A percentile compares a stretch with the other conserved stretches of the same genome.
phyloP scores from a whole-genome alignment of 1,140 invertebrate species.

The Caligus rogercresseyi region DNA sequence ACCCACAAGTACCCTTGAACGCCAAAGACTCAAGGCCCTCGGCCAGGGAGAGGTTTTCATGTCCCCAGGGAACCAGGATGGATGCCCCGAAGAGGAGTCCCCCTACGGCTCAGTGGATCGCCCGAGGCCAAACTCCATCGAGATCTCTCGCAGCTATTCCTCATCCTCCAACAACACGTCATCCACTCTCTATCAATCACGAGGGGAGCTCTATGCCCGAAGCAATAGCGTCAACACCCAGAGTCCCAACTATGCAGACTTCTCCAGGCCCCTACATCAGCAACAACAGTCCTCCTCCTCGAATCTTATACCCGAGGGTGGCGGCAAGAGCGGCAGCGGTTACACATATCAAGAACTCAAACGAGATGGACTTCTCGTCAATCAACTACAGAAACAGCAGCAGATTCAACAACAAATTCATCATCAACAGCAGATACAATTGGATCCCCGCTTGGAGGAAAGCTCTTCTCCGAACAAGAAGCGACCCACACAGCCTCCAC shows the following conservation, averaged over 20 bases:
- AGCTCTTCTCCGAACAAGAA: background rate
- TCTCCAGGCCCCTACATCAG: no score
- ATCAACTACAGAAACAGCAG: slow-evolving; percentile 2
- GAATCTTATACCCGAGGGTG: no score
- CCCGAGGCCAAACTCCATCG: background rate
- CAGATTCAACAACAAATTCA: slow-evolving; percentile 39
- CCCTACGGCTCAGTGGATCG: background rate
- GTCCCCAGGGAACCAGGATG: slow-evolving; percentile 31
- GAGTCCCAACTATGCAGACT: background rate
- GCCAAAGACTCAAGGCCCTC: slow-evolving; percentile 58
- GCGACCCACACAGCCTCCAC: slow-evolving; percentile 31
- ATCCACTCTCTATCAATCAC: background rate
- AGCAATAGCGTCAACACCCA: background rate
- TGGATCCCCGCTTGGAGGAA: background rate
- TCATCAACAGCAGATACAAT: slow-evolving; percentile 21
- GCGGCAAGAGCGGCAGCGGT: no score
- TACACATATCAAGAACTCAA: background rate
- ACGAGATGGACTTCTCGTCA: background rate
- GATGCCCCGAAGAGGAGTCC: background rate
- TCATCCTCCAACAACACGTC: background rate
- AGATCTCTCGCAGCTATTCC: background rate
- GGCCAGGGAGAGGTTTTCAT: slow-evolving; percentile 71
- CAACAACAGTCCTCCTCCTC: no score
- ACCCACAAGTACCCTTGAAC: slow-evolving; percentile 65
- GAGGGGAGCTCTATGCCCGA: background rate